Evolutionary conservation across 2,113 vertebrate species (phyloP).

Genomic region (Sebastes schlegelii): DNA sequence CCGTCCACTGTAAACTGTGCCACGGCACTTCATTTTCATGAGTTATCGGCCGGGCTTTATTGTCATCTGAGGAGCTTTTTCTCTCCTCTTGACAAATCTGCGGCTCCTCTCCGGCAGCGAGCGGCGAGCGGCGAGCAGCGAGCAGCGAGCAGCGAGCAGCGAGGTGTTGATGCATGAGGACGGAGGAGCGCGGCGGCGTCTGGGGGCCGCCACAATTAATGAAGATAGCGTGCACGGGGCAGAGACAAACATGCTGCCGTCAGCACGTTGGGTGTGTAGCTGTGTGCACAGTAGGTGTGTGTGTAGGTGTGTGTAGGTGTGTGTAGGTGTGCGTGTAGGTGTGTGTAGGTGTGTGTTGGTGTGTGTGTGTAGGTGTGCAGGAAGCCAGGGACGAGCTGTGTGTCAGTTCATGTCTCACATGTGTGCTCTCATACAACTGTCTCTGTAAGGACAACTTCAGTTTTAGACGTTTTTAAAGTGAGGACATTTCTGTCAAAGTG

Average conservation of each 20-base stretch:
- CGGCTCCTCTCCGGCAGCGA: constrained; percentile 83
- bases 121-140: constrained; percentile 85
- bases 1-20: constrained; percentile 83
- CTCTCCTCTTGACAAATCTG: constrained; percentile 90
- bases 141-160: constrained; percentile 84
- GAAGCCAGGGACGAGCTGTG: no score
- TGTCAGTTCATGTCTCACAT: neutral
- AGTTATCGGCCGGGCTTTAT: constrained; percentile 91
- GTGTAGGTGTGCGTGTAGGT: neutral
- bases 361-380: no score
- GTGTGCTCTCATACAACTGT: neutral
- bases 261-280: constrained; percentile 64
- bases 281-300: neutral
- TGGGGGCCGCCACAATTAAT: constrained; percentile 92
- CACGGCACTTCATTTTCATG: constrained; percentile 94
- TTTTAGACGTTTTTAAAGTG: neutral
- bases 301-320: neutral
- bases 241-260: constrained; percentile 90
- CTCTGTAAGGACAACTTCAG: neutral
- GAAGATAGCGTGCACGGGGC: constrained; percentile 86
- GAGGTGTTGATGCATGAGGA: constrained; percentile 91
- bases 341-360: no score
- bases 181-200: constrained; percentile 82
- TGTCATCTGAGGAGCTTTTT: constrained; percentile 86
- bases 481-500: neutral